These are phyloP conservation scores for Pogona vitticeps DNA, from an alignment of 2,113 vertebrate species.

Conservation along the genomic window DNA sequence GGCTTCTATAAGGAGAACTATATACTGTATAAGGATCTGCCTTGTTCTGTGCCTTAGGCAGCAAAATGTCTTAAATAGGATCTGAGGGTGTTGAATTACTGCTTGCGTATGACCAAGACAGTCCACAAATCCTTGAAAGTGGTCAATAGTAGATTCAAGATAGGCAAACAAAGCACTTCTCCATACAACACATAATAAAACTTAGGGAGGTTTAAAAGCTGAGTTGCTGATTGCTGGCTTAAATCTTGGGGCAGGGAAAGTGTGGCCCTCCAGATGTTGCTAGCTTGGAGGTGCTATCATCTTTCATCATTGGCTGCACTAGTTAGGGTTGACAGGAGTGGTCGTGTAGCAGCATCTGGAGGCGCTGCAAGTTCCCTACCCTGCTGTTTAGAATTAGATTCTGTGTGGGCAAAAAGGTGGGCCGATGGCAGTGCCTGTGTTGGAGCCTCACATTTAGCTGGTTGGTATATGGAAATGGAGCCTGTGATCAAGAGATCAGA, in stretches of 20 bases:
- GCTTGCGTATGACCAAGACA: background rate
- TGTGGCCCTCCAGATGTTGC: too few relatives aligned
- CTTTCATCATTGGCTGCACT: too few relatives aligned
- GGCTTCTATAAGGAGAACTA: background rate
- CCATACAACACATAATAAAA: background rate
- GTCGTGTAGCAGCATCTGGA: background rate
- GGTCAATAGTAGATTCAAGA: too few relatives aligned
- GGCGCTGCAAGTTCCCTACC: background rate
- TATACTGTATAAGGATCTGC: background rate
- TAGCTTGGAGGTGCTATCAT: too few relatives aligned
- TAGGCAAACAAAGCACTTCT: too few relatives aligned
- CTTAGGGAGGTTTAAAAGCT: background rate
- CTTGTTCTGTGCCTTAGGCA: background rate
- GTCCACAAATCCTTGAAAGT: too few relatives aligned
- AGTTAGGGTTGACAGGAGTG: too few relatives aligned
- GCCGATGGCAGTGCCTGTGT: too few relatives aligned
- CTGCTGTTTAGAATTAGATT: too few relatives aligned
- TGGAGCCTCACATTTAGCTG: too few relatives aligned
- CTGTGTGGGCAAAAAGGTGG: background rate
- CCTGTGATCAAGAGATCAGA: too few relatives aligned
- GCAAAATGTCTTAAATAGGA: background rate
- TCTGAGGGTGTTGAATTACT: background rate
- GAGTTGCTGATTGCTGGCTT: background rate
- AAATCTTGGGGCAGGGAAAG: background rate
- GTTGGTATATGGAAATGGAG: too few relatives aligned